phyloP scores from a whole-genome alignment of 2,113 vertebrate genomes.

The Scophthalmus maximus region DNA sequence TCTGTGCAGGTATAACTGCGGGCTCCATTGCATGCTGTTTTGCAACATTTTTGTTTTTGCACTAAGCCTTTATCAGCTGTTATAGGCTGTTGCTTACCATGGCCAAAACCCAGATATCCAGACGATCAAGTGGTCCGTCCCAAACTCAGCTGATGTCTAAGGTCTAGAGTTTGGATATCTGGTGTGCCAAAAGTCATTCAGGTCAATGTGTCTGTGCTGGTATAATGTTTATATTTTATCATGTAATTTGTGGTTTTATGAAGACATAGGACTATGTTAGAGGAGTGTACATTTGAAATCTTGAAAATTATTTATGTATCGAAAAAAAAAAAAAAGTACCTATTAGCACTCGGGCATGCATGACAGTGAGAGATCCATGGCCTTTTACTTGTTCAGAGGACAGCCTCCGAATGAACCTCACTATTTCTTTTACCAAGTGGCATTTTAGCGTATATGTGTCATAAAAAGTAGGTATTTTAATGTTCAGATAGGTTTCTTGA shows the following conservation, averaged over 20 bases:
- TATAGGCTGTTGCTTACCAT: constrained; percentile 77
- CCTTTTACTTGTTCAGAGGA: constrained; percentile 64
- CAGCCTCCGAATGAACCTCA: constrained; percentile 60
- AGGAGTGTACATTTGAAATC: constrained; percentile 60
- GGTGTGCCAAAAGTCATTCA: constrained; percentile 79
- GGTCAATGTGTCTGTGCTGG: constrained; percentile 75
- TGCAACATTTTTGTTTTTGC: constrained; percentile 77
- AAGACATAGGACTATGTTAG: constrained; percentile 62
- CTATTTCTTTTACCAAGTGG: constrained; percentile 41
- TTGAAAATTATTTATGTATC: constrained; percentile 68
- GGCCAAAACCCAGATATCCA: constrained; percentile 70
- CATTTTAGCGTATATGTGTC: constrained; percentile 44
- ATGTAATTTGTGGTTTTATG: constrained; percentile 67
- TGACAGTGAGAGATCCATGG: constrained; percentile 64
- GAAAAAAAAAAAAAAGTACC: constrained; percentile 22
- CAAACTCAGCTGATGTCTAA: constrained; percentile 38
- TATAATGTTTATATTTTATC: constrained; percentile 67
- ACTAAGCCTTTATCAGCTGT: constrained; percentile 78
- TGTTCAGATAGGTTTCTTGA: constrained; percentile 34
- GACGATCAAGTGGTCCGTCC: constrained; percentile 18
- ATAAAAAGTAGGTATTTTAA: constrained; percentile 27
- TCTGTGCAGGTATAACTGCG: constrained; percentile 57
- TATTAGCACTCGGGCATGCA: constrained; percentile 51
- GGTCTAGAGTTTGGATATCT: constrained; percentile 64
- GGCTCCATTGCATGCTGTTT: constrained; percentile 76